Percentiles rank a stretch among this genome's conserved stretches.
Conservation (phyloP, 2,888 invertebrate genomes). For the Tetramorium bicarinatum region DNA sequence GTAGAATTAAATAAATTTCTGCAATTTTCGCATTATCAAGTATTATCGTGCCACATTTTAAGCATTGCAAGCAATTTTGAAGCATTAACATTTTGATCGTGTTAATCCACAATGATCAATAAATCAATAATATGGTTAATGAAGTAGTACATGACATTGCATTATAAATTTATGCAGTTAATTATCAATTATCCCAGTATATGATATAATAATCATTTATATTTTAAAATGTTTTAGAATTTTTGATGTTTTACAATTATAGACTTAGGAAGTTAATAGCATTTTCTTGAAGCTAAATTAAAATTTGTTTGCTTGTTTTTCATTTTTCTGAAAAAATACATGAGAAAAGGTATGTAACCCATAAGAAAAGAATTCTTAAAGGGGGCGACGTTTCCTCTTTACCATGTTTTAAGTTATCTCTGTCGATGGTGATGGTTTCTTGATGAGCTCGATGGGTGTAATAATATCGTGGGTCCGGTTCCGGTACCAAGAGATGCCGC, state of each 20-base stretch:
- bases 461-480: slow-evolving; percentile 89
- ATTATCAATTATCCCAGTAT: background rate
- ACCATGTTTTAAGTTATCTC: slow-evolving; percentile 85
- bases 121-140: slow-evolving; percentile 39
- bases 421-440: slow-evolving; percentile 85
- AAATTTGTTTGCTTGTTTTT: background rate
- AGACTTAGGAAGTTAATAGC: background rate
- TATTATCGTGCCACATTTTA: slow-evolving; percentile 32
- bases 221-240: background rate
- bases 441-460: slow-evolving; percentile 88
- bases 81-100: slow-evolving; percentile 24
- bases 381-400: slow-evolving; percentile 63
- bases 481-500: slow-evolving; percentile 91
- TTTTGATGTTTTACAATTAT: background rate
- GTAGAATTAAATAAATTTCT: slow-evolving; percentile 17
- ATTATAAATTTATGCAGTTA: slow-evolving; percentile 34
- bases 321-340: background rate
- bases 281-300: background rate
- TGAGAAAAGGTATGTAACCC: background rate
- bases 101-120: slow-evolving; percentile 34
- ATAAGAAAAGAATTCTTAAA: background rate
- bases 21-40: background rate
- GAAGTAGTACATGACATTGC: background rate
- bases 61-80: slow-evolving; percentile 29
- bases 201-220: background rate